Conservation (phyloP, 2,888 invertebrate species). For the Muscina levida region DNA sequence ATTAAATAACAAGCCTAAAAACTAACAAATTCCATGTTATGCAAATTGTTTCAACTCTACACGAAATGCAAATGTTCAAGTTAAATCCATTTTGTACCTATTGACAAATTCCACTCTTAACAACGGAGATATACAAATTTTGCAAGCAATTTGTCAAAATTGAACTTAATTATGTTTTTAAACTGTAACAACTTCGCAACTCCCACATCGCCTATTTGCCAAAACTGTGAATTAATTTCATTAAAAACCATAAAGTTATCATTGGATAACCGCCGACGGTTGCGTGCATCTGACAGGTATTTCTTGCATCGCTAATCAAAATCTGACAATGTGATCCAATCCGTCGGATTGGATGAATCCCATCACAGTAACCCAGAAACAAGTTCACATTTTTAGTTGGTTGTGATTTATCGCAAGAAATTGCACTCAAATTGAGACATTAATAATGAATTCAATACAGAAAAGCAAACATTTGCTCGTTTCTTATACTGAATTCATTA, state of each 20-base stretch:
- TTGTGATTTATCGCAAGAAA: constrained; percentile 43
- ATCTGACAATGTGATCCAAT: constrained; percentile 33
- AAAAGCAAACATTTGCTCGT: not conserved
- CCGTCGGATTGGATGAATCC: constrained; percentile 42
- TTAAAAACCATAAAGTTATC: constrained; percentile 31
- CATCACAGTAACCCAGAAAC: constrained; percentile 65
- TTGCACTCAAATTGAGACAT: constrained; percentile 37
- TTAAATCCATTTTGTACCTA: too few species aligned
- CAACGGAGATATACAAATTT: constrained; percentile 21
- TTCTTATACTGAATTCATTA: constrained; percentile 25
- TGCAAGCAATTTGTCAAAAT: constrained; percentile 47
- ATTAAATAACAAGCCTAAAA: too few species aligned
- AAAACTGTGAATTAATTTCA: constrained; percentile 53
- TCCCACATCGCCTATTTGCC: constrained; percentile 29
- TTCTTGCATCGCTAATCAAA: constrained; percentile 41
- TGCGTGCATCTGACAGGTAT: not conserved
- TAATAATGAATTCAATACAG: constrained; percentile 8
- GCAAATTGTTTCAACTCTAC: too few species aligned
- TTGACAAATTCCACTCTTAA: not conserved
- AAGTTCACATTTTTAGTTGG: constrained; percentile 55
- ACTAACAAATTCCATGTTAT: too few species aligned
- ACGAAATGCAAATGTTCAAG: too few species aligned
- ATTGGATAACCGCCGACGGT: not conserved
- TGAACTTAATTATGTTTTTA: constrained; percentile 41
- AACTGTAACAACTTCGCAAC: constrained; percentile 30